phyloP scores from a whole-genome alignment of 2,113 vertebrate genomes.

The Colinus virginianus region DNA sequence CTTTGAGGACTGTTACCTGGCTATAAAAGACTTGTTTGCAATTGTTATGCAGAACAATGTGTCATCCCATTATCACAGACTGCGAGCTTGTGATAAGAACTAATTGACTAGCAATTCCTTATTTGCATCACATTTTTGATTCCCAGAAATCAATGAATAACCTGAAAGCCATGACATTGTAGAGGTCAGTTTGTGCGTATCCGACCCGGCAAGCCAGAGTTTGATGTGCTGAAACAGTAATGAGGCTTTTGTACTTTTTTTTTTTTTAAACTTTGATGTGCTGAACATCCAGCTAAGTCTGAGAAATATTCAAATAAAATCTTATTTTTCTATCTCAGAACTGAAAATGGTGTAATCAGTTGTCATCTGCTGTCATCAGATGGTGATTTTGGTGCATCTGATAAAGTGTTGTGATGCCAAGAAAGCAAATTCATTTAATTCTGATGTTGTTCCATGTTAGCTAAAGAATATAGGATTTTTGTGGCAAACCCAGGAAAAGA shows the following conservation, averaged over 20 bases:
- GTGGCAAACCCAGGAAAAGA: not conserved
- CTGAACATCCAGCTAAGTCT: not conserved
- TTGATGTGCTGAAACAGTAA: slow-evolving; percentile 38
- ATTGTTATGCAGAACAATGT: slow-evolving; percentile 14
- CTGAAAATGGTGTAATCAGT: accelerated
- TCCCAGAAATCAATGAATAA: slow-evolving; percentile 34
- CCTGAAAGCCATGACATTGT: slow-evolving; percentile 58
- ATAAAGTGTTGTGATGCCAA: not conserved
- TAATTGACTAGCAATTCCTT: slow-evolving; percentile 47
- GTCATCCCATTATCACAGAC: not conserved
- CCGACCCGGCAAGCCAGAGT: not conserved
- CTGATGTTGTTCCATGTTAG: not conserved
- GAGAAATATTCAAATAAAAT: not conserved
- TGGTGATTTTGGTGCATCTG: not conserved
- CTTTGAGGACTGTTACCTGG: slow-evolving; percentile 55
- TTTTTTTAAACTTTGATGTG: not conserved
- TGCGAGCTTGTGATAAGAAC: slow-evolving; percentile 27
- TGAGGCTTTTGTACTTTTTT: not conserved
- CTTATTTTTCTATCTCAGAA: not conserved
- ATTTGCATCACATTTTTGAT: slow-evolving; percentile 50
- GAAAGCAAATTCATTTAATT: slow-evolving; percentile 11
- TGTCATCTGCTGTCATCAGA: not conserved
- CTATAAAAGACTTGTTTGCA: slow-evolving; percentile 19
- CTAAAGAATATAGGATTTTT: not conserved
- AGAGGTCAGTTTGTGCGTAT: slow-evolving; percentile 15